Evolutionary conservation across 2,113 vertebrate species (phyloP), one percentile per base, ranked within the genome.

Genomic region (Smithornis capensis): DNA sequence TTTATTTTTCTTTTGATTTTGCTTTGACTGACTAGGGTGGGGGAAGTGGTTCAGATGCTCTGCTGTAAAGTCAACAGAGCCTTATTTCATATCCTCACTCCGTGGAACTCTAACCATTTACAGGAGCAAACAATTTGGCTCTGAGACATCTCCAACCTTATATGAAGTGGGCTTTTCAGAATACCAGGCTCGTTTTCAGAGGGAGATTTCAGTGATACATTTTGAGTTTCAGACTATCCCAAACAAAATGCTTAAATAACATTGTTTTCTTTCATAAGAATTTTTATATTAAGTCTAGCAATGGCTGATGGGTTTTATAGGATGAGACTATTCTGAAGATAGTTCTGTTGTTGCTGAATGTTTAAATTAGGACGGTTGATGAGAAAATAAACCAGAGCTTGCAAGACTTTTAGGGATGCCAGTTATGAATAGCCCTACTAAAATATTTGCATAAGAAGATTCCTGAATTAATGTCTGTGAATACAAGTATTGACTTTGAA

Each of bases 1-100:
- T 37, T 79, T 87, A 42, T 83, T 95, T 94, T 62, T 33, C 37
- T 88, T 89, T 75, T 86, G 28, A 87, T 78, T 96, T 92, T 67
- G 16, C 27, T 83, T 65, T 92, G 59, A 77, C 29, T 59, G 59
- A 44, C 38, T 45, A 6, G 10, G 13, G 7, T 7, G 7, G 38
- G 73, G 53, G 37, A 92, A 88, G 35, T 15, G 44, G n/a, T 91
- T 94, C 90, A 83, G 79, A 79, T 83, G 55, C 35, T 89, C n/a
- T 67, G 82, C 60, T 75, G 56, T 85, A 86, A 86, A 92, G 94
- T 78, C 68, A 90, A 55, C 64, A 53, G 82, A 92, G 85, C 47
- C 53, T 77, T 59, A 57, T 89, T 97, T 95, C 80, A 82, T 84
- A 73, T 53, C 42, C 33, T 89, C 33, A n/a, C 53, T 94, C 69